These are phyloP conservation scores for Montipora foliosa DNA, from an alignment of 64 coral and sea anemone species.

Conservation along the genomic window DNA sequence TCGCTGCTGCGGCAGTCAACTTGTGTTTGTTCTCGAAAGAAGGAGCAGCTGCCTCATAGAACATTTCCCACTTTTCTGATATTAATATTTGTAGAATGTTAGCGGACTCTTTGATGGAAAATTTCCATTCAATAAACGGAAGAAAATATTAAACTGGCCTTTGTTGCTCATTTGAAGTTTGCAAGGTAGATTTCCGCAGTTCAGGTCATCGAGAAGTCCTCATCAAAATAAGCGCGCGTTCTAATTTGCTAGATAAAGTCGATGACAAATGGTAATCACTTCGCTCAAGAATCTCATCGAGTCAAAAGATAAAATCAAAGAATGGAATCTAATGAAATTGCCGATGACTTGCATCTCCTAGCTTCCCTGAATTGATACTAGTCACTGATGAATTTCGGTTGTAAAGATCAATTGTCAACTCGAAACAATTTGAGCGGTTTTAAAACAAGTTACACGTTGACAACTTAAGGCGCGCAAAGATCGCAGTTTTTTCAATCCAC, in stretches of 20 bases:
- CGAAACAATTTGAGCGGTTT: slow-evolving; percentile 10
- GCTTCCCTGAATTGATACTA: slow-evolving; percentile 22
- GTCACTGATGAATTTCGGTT: not conserved
- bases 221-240: slow-evolving; percentile 32
- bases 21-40: slow-evolving; percentile 51
- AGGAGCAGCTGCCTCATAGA: slow-evolving; percentile 56
- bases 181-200: slow-evolving; percentile 61
- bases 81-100: slow-evolving; percentile 79
- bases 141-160: slow-evolving; percentile 63
- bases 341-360: slow-evolving; percentile 27
- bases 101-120: slow-evolving; percentile 84
- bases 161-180: slow-evolving; percentile 97
- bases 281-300: slow-evolving; percentile 45
- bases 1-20: slow-evolving; percentile 32
- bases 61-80: slow-evolving; percentile 65
- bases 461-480: not conserved
- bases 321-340: slow-evolving; percentile 67
- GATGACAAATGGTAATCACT: slow-evolving; percentile 53
- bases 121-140: slow-evolving; percentile 82
- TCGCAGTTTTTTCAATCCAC: slow-evolving; percentile 16
- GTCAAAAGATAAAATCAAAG: slow-evolving; percentile 66
- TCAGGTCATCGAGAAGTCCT: slow-evolving; percentile 33
- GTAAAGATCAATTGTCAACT: slow-evolving; percentile 24
- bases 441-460: not conserved
- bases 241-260: slow-evolving; percentile 62